These are phyloP conservation scores for Idaea dimidiata DNA, from an alignment of 2,888 invertebrate genomes.

Conservation along the genomic window DNA sequence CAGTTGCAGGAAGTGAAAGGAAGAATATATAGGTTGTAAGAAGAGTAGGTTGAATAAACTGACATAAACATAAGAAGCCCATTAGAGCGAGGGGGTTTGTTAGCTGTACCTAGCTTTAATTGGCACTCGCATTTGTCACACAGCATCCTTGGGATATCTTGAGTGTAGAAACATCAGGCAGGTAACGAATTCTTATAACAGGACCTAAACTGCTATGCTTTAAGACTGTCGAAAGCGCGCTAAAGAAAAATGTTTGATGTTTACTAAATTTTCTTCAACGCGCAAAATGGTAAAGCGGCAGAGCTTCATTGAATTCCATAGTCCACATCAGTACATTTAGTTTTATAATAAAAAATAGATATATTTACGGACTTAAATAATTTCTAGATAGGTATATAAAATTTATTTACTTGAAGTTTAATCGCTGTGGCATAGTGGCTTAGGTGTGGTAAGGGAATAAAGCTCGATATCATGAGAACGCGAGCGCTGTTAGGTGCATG, in stretches of 20 bases:
- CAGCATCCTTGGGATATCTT: background rate
- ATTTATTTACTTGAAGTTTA: background rate
- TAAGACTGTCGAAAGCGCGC: no score
- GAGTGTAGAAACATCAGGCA: background rate
- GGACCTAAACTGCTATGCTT: no score
- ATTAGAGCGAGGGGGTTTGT: slow-evolving; percentile 39
- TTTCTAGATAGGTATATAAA: no score
- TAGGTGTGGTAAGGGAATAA: slow-evolving; percentile 22
- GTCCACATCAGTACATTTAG: no score
- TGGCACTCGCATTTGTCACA: slow-evolving; percentile 20
- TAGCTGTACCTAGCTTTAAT: slow-evolving; percentile 33
- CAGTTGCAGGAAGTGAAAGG: slow-evolving; percentile 22
- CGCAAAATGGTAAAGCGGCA: no score
- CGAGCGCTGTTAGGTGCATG: slow-evolving; percentile 36
- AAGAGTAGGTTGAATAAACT: slow-evolving; percentile 38
- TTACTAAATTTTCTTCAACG: no score
- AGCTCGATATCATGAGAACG: slow-evolving; percentile 43
- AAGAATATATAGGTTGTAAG: slow-evolving; percentile 26
- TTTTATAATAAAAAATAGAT: no score
- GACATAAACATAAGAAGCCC: slow-evolving; percentile 53
- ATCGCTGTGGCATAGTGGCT: slow-evolving; percentile 8
- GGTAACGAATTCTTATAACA: no score
- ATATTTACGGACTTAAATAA: no score
- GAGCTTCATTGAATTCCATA: no score
- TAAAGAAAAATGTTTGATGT: no score